Percentiles rank a stretch among this genome's conserved stretches.
Conservation (phyloP, 2,888 invertebrate species). For the Halictus quadricinctus region DNA sequence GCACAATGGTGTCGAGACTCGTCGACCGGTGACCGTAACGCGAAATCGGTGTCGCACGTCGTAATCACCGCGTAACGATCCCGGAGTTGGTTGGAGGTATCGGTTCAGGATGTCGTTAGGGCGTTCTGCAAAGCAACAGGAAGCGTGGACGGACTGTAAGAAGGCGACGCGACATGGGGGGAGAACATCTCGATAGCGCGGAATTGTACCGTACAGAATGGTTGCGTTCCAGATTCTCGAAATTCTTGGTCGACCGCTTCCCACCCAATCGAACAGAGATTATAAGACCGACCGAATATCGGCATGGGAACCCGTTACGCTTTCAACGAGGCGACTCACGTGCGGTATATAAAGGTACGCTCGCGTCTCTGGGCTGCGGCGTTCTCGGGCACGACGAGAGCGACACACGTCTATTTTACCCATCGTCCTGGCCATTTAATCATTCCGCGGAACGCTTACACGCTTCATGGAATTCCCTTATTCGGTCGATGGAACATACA, state of each 20-base stretch:
- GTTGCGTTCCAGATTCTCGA: slow-evolving; percentile 10
- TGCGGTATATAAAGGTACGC: slow-evolving; percentile 37
- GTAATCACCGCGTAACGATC: neutral
- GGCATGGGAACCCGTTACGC: slow-evolving; percentile 51
- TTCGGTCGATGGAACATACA: slow-evolving; percentile 46
- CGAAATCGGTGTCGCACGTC: neutral
- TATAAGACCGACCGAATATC: slow-evolving; percentile 48
- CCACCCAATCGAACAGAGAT: slow-evolving; percentile 36
- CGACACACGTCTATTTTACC: slow-evolving; percentile 54
- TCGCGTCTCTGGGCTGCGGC: slow-evolving; percentile 4
- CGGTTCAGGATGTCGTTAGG: neutral
- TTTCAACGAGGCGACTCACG: slow-evolving; percentile 51
- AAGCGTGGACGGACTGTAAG: neutral
- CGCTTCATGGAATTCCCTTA: slow-evolving; percentile 53
- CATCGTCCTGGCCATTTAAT: slow-evolving; percentile 50
- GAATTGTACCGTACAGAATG: neutral
- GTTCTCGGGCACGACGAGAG: slow-evolving; percentile 23
- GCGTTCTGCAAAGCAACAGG: neutral
- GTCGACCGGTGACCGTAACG: neutral
- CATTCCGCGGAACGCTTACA: slow-evolving; percentile 52
- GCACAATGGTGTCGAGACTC: neutral
- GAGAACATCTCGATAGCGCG: slow-evolving; percentile 14
- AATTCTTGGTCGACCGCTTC: slow-evolving; percentile 36
- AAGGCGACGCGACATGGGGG: neutral
- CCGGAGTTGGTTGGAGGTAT: neutral